Base-by-base conservation (phyloP, 2,113 vertebrate genomes). In the Sceloporus undulatus region DNA sequence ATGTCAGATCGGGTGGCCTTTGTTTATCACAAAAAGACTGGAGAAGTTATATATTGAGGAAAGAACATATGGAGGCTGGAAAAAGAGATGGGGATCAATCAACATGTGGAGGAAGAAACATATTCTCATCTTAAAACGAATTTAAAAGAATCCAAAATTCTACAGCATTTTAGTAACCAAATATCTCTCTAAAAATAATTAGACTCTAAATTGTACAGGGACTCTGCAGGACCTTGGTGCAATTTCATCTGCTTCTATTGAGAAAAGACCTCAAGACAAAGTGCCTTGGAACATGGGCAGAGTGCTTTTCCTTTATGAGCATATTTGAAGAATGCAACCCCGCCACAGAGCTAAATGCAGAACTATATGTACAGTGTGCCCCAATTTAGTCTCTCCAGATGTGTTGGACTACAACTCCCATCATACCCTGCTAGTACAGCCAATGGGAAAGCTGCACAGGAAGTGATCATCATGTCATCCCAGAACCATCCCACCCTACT, bases 1-100 rank as follows among this genome's bases (percentile, higher is more conserved):
- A 85, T 89, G 87, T 89, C 82, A 89, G 83, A 27, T 88, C 65
- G 7, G 38, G n/a, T 48, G 5, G 38, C 82, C 52, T 84, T 73
- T 79, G 65, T 79, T 52, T 83, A 59, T 25, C 9, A 9, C 18
- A 29, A 52, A 71, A 68, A 78, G 42, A 56, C 21, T 68, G 48
- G 48, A 71, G 66, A 38, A 70, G 34, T 82, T 29, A 79, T 66
- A 25, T 56, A 62, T 10, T n/a, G 16, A 74, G n/a, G n/a, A 76
- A 29, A 76, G 59, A 74, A 38, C 62, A 68, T 79, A 14, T 29
- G 14, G 9, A 70, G 42, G 29, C 52, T 52, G n/a, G 62, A 42
- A 79, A 79, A 73, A 38, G 74, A 79, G 75, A 66, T 21, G n/a
- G 1, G 68, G 79, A 19, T 86, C 85, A 79, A 11, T 62, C 76